phyloP scores from a whole-genome alignment of 2,113 vertebrate genomes.

The Petrocephalus microphthalmus region DNA sequence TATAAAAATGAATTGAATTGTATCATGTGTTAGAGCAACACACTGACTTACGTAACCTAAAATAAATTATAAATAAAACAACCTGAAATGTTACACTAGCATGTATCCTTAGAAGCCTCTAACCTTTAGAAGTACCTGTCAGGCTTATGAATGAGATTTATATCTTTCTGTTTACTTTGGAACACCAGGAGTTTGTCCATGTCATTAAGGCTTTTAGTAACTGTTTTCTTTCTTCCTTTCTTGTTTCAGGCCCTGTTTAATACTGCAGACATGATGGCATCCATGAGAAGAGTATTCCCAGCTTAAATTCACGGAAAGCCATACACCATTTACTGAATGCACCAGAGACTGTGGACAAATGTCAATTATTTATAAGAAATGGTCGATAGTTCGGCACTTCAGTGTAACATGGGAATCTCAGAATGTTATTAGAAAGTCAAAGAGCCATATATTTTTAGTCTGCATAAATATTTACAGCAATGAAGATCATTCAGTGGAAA shows the following conservation, averaged over 20 bases:
- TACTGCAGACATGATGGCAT: background rate
- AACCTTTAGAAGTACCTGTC: background rate
- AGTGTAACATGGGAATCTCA: background rate
- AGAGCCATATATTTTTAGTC: background rate
- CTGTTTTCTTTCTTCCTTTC: background rate
- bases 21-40: background rate
- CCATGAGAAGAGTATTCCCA: background rate
- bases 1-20: background rate
- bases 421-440: background rate
- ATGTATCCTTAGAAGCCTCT: background rate
- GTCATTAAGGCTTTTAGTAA: background rate
- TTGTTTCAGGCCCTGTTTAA: background rate
- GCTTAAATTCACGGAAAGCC: background rate
- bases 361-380: background rate
- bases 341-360: background rate
- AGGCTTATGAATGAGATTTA: background rate
- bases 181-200: background rate
- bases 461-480: background rate
- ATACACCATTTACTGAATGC: background rate
- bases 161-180: background rate
- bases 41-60: background rate
- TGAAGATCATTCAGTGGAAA: background rate
- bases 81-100: background rate
- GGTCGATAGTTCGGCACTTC: background rate
- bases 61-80: constrained; percentile 6